Conservation (phyloP, 2,113 vertebrate genomes). For the Nycticebus coucang region DNA sequence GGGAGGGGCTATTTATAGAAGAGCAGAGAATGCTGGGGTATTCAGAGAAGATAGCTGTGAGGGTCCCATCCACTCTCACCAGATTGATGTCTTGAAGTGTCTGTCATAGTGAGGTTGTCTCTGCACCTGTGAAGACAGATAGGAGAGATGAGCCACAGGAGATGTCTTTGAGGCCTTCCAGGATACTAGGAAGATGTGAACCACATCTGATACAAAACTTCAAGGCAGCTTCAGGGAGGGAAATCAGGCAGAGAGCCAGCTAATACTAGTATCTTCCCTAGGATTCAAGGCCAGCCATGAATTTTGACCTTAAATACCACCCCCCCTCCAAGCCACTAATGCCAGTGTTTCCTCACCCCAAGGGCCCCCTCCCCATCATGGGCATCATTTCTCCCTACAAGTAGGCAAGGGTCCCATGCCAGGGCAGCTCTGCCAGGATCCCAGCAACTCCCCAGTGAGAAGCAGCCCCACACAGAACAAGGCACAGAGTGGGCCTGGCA, state of each 20-base stretch:
- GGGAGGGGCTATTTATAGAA: neutral
- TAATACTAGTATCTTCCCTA: neutral
- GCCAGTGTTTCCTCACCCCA: neutral
- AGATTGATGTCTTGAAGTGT: too few relatives aligned
- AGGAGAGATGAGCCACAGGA: neutral
- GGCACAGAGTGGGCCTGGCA: neutral
- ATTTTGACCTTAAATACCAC: neutral
- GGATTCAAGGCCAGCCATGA: neutral
- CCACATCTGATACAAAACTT: neutral
- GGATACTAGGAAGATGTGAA: neutral
- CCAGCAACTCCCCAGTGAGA: neutral
- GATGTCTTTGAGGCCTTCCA: neutral
- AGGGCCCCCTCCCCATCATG: fast-evolving
- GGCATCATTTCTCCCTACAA: neutral
- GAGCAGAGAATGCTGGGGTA: neutral
- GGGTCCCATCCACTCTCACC: neutral
- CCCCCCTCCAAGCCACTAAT: neutral
- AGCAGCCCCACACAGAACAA: too few relatives aligned
- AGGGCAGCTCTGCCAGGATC: neutral
- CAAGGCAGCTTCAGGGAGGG: neutral
- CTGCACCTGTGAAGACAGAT: slow-evolving; percentile 22
- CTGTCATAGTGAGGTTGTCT: neutral
- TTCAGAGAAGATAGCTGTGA: neutral
- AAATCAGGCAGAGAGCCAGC: neutral
- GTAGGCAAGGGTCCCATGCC: neutral